Conservation (phyloP, 2,113 vertebrate species). For the Nyctibius bracteatus region DNA sequence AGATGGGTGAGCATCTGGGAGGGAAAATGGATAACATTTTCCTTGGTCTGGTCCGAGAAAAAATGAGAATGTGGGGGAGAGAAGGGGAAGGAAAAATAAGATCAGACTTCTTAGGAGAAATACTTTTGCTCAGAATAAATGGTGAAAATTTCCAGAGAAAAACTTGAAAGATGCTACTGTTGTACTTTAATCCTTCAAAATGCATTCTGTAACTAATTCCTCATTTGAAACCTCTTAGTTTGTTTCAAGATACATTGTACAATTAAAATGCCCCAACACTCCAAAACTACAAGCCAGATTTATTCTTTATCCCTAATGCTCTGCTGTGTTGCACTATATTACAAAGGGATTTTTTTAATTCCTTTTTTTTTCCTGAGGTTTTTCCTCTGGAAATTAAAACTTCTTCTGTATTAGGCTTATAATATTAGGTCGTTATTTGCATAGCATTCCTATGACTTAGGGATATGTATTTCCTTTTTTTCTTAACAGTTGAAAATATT, state of each 20-base stretch:
- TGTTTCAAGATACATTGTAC: neutral
- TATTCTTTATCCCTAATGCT: neutral
- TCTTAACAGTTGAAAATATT: neutral
- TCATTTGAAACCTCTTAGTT: neutral
- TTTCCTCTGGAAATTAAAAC: neutral
- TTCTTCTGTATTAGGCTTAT: neutral
- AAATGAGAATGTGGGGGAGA: neutral
- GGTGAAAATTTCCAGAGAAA: neutral
- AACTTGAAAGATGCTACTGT: neutral
- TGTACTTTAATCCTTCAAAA: neutral
- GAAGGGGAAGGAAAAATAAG: neutral
- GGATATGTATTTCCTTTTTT: neutral
- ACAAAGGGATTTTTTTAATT: neutral
- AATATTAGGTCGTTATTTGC: neutral
- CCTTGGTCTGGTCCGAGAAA: neutral
- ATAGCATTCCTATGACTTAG: neutral
- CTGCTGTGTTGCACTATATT: neutral
- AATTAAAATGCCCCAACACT: neutral
- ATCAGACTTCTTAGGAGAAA: neutral
- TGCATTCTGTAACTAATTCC: neutral
- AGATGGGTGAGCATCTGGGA: constrained; percentile 1
- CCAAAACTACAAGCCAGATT: neutral
- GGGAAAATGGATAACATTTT: constrained; percentile 32
- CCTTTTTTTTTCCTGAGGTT: neutral
- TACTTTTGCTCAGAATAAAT: neutral